Evolutionary conservation across 64 coral and sea anemone species (phyloP).

Genomic region (Stichodactyla mertensii): DNA sequence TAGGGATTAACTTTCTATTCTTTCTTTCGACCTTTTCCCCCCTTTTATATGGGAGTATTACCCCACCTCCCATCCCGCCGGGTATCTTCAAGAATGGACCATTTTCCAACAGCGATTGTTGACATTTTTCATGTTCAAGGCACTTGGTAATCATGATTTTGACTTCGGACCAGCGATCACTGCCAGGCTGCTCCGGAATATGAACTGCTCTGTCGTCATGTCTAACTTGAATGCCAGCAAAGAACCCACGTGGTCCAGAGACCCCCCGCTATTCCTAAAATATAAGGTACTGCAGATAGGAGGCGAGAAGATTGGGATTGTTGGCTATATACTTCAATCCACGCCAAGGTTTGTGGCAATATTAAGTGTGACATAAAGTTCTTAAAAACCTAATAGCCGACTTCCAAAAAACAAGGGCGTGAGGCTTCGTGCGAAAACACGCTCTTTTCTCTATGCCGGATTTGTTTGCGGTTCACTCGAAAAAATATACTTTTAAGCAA

Average conservation of each 20-base stretch:
- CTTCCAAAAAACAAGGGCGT: no score
- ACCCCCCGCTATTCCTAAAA: conserved; percentile 44
- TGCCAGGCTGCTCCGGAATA: conserved; percentile 42
- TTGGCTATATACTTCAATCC: conserved; percentile 60
- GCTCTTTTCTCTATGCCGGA: no score
- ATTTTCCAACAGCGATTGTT: background rate
- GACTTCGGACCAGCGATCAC: conserved; percentile 74
- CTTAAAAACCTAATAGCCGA: no score
- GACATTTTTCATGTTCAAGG: conserved; percentile 16
- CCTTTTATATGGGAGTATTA: no score
- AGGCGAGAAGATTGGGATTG: conserved; percentile 76
- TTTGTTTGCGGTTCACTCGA: no score
- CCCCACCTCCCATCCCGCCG: no score
- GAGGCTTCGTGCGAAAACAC: no score
- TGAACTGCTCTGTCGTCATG: conserved; percentile 73
- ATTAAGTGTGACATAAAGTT: no score
- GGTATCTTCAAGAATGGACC: background rate
- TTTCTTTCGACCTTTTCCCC: no score
- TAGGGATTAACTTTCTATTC: no score
- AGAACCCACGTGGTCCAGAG: conserved; percentile 56
- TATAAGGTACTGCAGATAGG: conserved; percentile 55
- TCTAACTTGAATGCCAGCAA: conserved; percentile 69
- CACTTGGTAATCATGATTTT: conserved; percentile 97
- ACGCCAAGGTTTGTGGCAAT: conserved; percentile 38
- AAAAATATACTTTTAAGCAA: no score